phyloP scores from a whole-genome alignment of 2,113 vertebrate genomes.

The Mustela lutreola region DNA sequence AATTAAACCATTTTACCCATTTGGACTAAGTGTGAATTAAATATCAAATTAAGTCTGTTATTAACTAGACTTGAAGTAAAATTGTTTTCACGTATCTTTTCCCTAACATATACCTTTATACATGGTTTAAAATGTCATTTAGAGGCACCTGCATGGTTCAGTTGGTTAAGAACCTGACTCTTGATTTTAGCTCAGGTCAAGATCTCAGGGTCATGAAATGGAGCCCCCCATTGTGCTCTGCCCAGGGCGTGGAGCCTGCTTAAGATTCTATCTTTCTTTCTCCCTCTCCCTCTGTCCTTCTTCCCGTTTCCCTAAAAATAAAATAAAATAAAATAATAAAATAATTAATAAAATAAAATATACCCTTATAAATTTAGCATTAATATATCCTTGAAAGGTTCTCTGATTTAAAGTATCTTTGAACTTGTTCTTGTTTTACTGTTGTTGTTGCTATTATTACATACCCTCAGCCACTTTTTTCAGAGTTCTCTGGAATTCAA shows the following conservation, averaged over 20 bases:
- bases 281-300: not conserved
- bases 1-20: slow-evolving; percentile 48
- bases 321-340: not conserved
- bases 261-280: not conserved
- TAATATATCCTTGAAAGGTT: not conserved
- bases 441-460: not conserved
- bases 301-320: not conserved
- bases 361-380: not conserved
- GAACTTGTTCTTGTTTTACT: not conserved
- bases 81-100: not conserved
- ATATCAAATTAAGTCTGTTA: not conserved
- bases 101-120: not conserved
- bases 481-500: not conserved
- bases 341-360: not conserved
- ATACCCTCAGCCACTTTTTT: not conserved
- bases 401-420: not conserved
- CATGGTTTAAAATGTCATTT: not conserved
- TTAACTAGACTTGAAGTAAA: not conserved
- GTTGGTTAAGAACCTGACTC: not conserved
- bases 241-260: not conserved
- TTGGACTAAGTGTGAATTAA: slow-evolving; percentile 18
- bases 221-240: not conserved
- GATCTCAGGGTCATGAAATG: not conserved
- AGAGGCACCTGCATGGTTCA: not conserved
- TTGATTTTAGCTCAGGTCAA: not conserved